Percentiles rank a stretch among this genome's conserved stretches.
phyloP scores from a whole-genome alignment of 2,797 vertebrate genomes.

The Sebastes miniatus region DNA sequence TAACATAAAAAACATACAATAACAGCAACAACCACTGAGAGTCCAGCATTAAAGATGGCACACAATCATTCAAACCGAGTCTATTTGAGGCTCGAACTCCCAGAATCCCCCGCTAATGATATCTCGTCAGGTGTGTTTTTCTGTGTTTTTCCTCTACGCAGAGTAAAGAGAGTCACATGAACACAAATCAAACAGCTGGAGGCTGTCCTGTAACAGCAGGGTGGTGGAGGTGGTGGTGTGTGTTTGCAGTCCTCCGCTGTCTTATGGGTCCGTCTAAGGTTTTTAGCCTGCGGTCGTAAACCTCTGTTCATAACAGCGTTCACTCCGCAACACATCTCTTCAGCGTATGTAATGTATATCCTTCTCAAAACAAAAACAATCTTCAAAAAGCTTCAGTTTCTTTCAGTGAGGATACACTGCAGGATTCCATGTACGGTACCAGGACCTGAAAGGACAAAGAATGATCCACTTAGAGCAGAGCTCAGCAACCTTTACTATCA shows the following conservation, averaged over 20 bases:
- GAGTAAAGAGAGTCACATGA: slow-evolving; percentile 34
- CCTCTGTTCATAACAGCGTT: slow-evolving; percentile 13
- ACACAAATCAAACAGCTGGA: slow-evolving; percentile 18
- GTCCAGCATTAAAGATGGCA: neutral
- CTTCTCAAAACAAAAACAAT: slow-evolving; percentile 29
- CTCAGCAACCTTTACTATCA: no score
- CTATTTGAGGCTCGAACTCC: neutral
- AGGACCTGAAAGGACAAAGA: slow-evolving; percentile 82
- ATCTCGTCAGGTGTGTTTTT: neutral
- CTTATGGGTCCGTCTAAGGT: neutral
- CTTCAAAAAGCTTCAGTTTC: slow-evolving; percentile 35
- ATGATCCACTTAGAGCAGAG: neutral
- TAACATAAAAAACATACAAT: neutral
- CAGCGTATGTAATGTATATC: slow-evolving; percentile 2
- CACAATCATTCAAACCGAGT: slow-evolving; percentile 11
- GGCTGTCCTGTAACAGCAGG: slow-evolving; percentile 10
- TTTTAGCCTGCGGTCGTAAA: neutral
- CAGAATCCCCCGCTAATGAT: neutral
- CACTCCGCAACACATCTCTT: slow-evolving; percentile 1
- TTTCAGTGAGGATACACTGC: slow-evolving; percentile 91
- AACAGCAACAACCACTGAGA: neutral
- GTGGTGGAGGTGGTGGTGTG: neutral
- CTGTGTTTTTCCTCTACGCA: slow-evolving; percentile 37
- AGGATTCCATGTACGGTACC: slow-evolving; percentile 92
- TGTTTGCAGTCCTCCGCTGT: slow-evolving; percentile 6